Conservation (phyloP, 2,797 vertebrate species). For the Macroramphosus scolopax region DNA sequence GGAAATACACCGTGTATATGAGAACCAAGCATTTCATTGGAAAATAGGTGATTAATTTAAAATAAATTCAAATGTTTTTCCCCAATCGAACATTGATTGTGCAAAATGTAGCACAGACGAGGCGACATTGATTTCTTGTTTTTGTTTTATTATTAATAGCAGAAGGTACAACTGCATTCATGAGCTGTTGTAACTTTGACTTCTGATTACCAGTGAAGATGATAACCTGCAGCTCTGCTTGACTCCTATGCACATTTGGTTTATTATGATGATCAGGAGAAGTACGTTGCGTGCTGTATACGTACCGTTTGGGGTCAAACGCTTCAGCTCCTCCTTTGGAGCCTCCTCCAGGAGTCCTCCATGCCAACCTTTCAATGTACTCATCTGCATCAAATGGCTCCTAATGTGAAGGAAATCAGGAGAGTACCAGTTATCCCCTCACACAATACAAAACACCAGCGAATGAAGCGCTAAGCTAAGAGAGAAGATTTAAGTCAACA, state of each 20-base stretch:
- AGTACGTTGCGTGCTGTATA: constrained; percentile 1
- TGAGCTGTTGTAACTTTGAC: too few relatives aligned
- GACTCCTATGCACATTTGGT: not conserved
- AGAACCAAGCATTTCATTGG: too few relatives aligned
- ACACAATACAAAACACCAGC: not conserved
- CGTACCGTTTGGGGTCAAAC: constrained; percentile 97
- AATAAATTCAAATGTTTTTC: too few relatives aligned
- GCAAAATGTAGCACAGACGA: too few relatives aligned
- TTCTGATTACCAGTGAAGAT: too few relatives aligned
- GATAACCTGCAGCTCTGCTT: not conserved
- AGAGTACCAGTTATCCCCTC: not conserved
- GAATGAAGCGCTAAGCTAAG: not conserved
- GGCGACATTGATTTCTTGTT: too few relatives aligned
- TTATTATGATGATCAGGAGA: too few relatives aligned
- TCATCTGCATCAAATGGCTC: constrained; percentile 99
- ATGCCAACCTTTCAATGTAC: constrained; percentile 96
- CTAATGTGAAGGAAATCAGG: constrained; percentile 56
- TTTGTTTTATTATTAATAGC: too few relatives aligned
- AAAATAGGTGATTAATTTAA: too few relatives aligned
- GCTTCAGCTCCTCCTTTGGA: constrained; percentile 95
- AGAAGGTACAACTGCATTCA: too few relatives aligned
- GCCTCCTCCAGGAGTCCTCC: constrained; percentile 97
- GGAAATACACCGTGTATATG: too few relatives aligned
- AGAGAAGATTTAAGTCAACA: not conserved
- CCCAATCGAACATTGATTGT: too few relatives aligned